Conservation (phyloP, 2,113 vertebrate species). For the Megaleporinus macrocephalus region DNA sequence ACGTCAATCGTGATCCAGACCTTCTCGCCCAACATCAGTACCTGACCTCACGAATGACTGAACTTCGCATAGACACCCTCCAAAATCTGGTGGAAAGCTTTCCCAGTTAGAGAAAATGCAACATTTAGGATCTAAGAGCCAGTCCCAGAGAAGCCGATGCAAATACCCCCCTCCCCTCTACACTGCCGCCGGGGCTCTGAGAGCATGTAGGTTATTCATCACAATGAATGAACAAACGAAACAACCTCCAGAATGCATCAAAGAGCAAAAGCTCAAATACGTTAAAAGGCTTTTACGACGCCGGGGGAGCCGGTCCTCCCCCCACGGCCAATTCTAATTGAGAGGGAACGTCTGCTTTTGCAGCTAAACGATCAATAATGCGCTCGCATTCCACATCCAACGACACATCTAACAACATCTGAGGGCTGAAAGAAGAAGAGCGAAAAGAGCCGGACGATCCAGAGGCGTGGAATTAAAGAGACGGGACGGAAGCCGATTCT, state of each 20-base stretch:
- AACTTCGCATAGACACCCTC: no score
- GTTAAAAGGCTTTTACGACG: background rate
- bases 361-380: background rate
- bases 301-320: background rate
- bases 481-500: background rate
- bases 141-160: no score
- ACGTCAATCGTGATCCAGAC: no score
- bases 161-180: no score
- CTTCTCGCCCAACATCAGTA: no score
- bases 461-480: background rate
- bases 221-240: background rate
- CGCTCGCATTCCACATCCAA: constrained; percentile 6
- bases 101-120: no score
- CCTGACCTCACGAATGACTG: no score
- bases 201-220: constrained; percentile 21
- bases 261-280: background rate
- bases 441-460: background rate
- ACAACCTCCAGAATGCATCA: constrained; percentile 20
- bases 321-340: constrained; percentile 5
- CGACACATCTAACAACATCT: background rate
- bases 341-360: background rate
- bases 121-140: no score
- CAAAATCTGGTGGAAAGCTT: no score
- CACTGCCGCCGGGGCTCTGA: background rate
- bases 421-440: background rate